Evolutionary conservation across 2,113 vertebrate genomes (phyloP).

Genomic region (rat (Rattus norvegicus)): DNA sequence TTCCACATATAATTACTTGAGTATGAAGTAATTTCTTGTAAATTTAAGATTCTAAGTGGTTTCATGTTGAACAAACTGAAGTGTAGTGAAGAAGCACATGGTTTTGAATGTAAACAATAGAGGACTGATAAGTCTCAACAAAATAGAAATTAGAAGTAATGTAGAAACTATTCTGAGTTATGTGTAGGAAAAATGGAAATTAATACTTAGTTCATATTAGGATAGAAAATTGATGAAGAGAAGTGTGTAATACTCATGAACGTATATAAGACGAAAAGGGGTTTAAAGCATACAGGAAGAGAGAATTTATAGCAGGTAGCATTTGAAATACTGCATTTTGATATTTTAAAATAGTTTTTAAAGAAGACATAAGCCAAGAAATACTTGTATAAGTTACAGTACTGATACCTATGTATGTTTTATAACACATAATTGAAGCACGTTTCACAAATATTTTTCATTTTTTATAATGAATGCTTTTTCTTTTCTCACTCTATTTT

Average conservation of each 20-base stretch:
- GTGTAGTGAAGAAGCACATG: not conserved
- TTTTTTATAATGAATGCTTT: not conserved
- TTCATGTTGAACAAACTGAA: not conserved
- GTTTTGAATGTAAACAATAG: not conserved
- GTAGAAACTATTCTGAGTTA: not conserved
- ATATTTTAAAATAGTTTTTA: not conserved
- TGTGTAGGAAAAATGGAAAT: not conserved
- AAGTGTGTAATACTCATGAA: not conserved
- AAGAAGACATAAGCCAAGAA: not conserved
- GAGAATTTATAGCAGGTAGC: not conserved
- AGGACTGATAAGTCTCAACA: not conserved
- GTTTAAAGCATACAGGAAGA: not conserved
- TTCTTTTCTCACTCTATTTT: not conserved
- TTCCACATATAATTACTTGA: too few species aligned
- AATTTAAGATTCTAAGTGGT: not conserved
- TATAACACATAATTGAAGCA: not conserved
- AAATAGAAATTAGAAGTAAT: not conserved
- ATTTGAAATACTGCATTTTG: not conserved
- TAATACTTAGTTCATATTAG: not conserved
- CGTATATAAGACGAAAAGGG: not conserved
- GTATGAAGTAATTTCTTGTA: too few species aligned
- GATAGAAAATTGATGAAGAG: not conserved
- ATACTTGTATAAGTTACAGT: not conserved
- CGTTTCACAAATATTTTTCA: not conserved
- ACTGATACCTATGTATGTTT: not conserved